Evolutionary conservation across 2,888 invertebrate species (phyloP).

Genomic region (Pandemis cinnamomeana): DNA sequence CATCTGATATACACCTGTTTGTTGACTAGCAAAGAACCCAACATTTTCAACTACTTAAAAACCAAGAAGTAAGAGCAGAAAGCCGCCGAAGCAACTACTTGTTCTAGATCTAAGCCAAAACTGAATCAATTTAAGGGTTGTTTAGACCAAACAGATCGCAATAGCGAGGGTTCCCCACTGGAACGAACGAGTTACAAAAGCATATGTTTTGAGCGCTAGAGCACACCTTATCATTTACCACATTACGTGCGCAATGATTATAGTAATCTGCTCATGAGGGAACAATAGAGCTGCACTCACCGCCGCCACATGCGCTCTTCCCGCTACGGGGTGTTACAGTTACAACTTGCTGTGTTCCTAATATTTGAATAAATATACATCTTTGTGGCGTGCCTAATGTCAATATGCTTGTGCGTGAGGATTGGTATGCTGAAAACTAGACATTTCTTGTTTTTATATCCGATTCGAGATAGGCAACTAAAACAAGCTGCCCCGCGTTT

Average conservation of each 20-base stretch:
- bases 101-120: conserved; percentile 18
- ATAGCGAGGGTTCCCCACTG: conserved; percentile 59
- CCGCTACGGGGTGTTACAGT: conserved; percentile 62
- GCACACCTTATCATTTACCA: conserved; percentile 83
- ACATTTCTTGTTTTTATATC: background rate
- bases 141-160: conserved; percentile 53
- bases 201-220: conserved; percentile 82
- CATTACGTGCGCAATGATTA: conserved; percentile 83
- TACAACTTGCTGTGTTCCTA: conserved; percentile 10
- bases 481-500: too few species aligned
- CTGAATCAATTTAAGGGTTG: conserved; percentile 55
- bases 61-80: too few species aligned
- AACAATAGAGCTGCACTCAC: conserved; percentile 75
- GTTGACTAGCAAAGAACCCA: too few species aligned
- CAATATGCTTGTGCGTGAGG: background rate
- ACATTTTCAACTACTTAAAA: too few species aligned
- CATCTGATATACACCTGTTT: too few species aligned
- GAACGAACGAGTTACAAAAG: conserved; percentile 80
- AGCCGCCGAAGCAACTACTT: background rate
- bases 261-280: conserved; percentile 81
- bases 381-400: background rate
- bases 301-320: conserved; percentile 67
- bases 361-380: conserved; percentile 5
- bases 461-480: too few species aligned
- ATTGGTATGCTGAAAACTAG: background rate